Conservation (phyloP, 2,888 invertebrate species). For the Sarcophaga subvicina region DNA sequence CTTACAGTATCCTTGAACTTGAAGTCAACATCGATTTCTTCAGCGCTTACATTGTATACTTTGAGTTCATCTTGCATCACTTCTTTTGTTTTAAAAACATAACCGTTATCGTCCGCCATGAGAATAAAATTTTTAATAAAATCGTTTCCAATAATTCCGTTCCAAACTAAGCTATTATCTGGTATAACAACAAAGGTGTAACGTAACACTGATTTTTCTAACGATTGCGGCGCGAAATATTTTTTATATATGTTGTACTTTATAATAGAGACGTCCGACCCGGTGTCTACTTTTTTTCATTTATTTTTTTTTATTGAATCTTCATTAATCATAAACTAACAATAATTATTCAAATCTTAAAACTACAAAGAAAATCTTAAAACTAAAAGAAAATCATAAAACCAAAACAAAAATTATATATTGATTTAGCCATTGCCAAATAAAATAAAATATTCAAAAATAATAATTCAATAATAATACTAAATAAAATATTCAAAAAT, state of each 20-base stretch:
- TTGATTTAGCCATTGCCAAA: too few relatives aligned
- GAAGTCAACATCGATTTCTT: slow-evolving; percentile 22
- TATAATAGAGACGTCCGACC: slow-evolving; percentile 37
- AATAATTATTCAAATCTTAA: too few relatives aligned
- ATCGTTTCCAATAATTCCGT: slow-evolving; percentile 10
- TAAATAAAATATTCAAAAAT: too few relatives aligned
- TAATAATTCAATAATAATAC: too few relatives aligned
- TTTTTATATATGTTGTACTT: slow-evolving; percentile 30
- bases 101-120: slow-evolving; percentile 39
- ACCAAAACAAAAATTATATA: too few relatives aligned
- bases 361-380: too few relatives aligned
- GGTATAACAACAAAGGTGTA: slow-evolving; percentile 13
- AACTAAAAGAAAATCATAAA: too few relatives aligned
- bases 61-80: background rate
- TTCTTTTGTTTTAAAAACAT: background rate
- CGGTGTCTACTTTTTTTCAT: slow-evolving; percentile 1
- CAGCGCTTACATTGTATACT: slow-evolving; percentile 35
- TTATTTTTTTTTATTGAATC: too few relatives aligned
- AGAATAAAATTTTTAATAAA: slow-evolving; percentile 42
- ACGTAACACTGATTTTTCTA: slow-evolving; percentile 2
- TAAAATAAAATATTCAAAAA: too few relatives aligned
- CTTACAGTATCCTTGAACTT: slow-evolving; percentile 51
- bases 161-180: slow-evolving; percentile 36
- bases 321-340: too few relatives aligned
- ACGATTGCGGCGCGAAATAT: background rate